phyloP scores from a whole-genome alignment of 2,888 invertebrate species.

The Leptinotarsa tumamoca region DNA sequence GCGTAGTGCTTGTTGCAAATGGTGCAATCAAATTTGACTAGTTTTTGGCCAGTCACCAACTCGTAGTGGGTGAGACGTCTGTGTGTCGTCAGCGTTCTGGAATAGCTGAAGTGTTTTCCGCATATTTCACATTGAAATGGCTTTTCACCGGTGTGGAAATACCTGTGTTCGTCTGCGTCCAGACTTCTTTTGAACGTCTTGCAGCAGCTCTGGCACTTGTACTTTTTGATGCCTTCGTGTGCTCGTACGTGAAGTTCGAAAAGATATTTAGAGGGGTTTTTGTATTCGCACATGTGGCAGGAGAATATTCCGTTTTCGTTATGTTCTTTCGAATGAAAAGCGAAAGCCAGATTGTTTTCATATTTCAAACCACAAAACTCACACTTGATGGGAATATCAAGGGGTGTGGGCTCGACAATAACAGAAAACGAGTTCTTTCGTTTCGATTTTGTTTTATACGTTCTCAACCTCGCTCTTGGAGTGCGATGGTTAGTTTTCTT shows the following conservation, averaged over 20 bases:
- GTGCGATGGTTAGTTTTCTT: background rate
- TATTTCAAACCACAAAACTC: conserved; percentile 69
- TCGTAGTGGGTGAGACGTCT: conserved; percentile 68
- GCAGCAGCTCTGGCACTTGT: conserved; percentile 53
- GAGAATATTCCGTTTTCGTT: conserved; percentile 54
- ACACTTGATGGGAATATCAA: conserved; percentile 66
- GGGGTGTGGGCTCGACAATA: conserved; percentile 44
- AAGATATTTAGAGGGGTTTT: conserved; percentile 49
- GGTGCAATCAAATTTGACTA: conserved; percentile 61
- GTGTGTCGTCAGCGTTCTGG: conserved; percentile 69
- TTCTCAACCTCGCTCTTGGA: background rate
- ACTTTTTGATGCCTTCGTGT: conserved; percentile 52
- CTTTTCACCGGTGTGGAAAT: conserved; percentile 68
- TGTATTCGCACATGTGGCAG: conserved; percentile 60
- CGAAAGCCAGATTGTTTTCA: conserved; percentile 61
- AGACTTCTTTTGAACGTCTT: conserved; percentile 62
- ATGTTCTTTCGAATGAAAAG: conserved; percentile 59
- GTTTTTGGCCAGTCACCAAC: conserved; percentile 57
- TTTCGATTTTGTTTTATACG: background rate
- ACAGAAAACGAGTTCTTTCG: background rate
- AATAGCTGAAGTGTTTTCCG: conserved; percentile 69
- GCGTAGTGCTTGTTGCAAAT: conserved; percentile 63
- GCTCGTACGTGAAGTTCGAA: conserved; percentile 58
- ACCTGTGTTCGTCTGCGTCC: conserved; percentile 66
- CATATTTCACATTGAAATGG: conserved; percentile 50